These are phyloP conservation scores for Eristalinus sepulchralis DNA, from an alignment of 2,888 invertebrate species.

Conservation along the genomic window DNA sequence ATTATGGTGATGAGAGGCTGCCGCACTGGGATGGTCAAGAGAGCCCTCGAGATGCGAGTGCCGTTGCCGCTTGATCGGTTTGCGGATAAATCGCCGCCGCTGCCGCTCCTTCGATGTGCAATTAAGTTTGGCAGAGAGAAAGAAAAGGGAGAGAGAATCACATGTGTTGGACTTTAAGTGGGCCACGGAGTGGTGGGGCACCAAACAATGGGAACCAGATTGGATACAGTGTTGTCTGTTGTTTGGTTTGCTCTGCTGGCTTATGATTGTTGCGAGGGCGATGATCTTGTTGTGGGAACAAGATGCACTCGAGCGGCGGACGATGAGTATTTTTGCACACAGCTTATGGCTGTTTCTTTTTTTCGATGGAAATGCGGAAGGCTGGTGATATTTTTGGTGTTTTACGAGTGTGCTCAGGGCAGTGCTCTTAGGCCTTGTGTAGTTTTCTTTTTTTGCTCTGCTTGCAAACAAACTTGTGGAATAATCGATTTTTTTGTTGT, in stretches of 20 bases:
- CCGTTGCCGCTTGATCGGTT: constrained; percentile 1
- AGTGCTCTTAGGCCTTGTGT: not conserved
- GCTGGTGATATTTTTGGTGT: not conserved
- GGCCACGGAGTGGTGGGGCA: not conserved
- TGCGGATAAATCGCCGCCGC: constrained; percentile 16
- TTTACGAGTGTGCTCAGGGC: not conserved
- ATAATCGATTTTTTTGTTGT: not conserved
- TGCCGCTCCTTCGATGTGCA: constrained; percentile 12
- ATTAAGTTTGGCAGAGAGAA: constrained; percentile 11
- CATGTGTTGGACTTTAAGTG: constrained; percentile 28
- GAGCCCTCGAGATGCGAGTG: constrained; percentile 14
- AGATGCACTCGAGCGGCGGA: not conserved
- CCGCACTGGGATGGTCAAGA: constrained; percentile 6
- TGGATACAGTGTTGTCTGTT: not conserved
- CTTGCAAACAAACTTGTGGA: not conserved
- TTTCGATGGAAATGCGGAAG: not conserved
- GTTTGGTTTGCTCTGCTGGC: not conserved
- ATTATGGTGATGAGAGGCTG: constrained; percentile 10
- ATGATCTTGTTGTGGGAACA: not conserved
- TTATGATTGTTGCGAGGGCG: not conserved
- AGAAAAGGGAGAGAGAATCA: not conserved
- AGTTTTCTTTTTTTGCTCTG: not conserved
- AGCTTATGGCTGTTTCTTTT: not conserved
- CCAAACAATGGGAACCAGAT: constrained; percentile 10
- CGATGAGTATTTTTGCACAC: not conserved